Percentiles rank a stretch among this genome's conserved stretches.
Evolutionary conservation across 2,797 vertebrate genomes (phyloP).

Genomic region (Columba guinea): DNA sequence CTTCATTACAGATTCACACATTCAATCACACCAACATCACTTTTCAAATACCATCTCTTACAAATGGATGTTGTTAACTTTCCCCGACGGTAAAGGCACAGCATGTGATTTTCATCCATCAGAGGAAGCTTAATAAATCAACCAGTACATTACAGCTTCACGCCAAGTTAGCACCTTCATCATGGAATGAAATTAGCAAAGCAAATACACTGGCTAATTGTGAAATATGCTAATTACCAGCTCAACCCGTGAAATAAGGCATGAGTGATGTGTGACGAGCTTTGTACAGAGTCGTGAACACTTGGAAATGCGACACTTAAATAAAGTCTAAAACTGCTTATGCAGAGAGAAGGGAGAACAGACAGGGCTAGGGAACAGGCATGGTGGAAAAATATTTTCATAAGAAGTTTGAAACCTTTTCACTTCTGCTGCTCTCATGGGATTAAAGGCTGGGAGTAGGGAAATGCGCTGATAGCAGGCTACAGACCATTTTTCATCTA

Average conservation of each 20-base stretch:
- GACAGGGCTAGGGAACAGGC: constrained; percentile 65
- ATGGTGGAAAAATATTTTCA: constrained; percentile 59
- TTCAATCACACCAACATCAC: constrained; percentile 78
- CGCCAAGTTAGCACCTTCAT: constrained; percentile 81
- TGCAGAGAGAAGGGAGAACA: constrained; percentile 74
- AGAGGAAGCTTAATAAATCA: constrained; percentile 79
- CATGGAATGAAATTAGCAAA: constrained; percentile 81
- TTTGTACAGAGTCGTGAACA: constrained; percentile 71
- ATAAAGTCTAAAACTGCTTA: constrained; percentile 77
- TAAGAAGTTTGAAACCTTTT: constrained; percentile 62
- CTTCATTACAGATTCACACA: constrained; percentile 80
- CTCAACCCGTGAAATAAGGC: constrained; percentile 78
- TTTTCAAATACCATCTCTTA: constrained; percentile 79
- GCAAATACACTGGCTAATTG: constrained; percentile 80
- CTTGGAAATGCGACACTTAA: constrained; percentile 80
- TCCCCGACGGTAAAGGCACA: constrained; percentile 73
- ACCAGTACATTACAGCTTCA: constrained; percentile 79
- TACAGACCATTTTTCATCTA: constrained; percentile 52
- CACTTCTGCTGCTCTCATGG: constrained; percentile 37
- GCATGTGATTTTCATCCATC: constrained; percentile 77
- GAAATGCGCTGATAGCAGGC: constrained; percentile 35
- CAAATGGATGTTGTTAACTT: constrained; percentile 78
- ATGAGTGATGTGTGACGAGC: constrained; percentile 78
- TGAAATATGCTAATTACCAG: constrained; percentile 81
- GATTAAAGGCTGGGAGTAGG: constrained; percentile 47